These are phyloP conservation scores for Oceanites oceanicus DNA, from an alignment of 2,113 vertebrate genomes.

Conservation along the genomic window DNA sequence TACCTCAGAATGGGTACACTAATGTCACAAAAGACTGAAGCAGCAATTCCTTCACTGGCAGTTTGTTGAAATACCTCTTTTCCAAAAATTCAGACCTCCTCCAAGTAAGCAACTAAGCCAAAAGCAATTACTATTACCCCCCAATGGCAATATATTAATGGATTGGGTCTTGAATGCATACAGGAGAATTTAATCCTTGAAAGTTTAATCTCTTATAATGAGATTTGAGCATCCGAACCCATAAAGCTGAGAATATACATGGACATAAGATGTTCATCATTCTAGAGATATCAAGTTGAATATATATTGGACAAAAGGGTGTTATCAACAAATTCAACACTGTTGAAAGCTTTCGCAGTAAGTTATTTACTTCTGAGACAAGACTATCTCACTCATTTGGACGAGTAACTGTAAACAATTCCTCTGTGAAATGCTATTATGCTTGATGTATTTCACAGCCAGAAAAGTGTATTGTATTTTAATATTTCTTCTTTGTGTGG, in stretches of 20 bases:
- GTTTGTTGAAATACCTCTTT: not conserved
- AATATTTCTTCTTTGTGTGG: not conserved
- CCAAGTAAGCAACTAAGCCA: not conserved
- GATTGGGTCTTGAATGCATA: not conserved
- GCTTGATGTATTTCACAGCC: slow-evolving; percentile 9
- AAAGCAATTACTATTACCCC: not conserved
- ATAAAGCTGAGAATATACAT: not conserved
- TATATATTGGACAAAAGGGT: not conserved
- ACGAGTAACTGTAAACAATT: slow-evolving; percentile 27
- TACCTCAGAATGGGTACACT: not conserved
- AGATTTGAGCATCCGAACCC: not conserved
- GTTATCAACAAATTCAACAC: not conserved
- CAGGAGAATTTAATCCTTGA: not conserved
- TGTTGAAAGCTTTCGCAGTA: not conserved
- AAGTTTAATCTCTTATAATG: slow-evolving; percentile 12
- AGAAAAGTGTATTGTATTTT: not conserved
- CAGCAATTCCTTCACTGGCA: not conserved
- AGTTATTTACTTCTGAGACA: slow-evolving; percentile 6
- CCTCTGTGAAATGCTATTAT: not conserved
- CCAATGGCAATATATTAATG: not conserved
- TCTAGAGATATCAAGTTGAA: not conserved
- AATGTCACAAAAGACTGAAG: not conserved
- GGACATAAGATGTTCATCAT: not conserved
- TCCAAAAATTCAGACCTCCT: not conserved
- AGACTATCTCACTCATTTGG: not conserved